phyloP scores from a whole-genome alignment of 2,797 vertebrate genomes.

The Cygnus olor region DNA sequence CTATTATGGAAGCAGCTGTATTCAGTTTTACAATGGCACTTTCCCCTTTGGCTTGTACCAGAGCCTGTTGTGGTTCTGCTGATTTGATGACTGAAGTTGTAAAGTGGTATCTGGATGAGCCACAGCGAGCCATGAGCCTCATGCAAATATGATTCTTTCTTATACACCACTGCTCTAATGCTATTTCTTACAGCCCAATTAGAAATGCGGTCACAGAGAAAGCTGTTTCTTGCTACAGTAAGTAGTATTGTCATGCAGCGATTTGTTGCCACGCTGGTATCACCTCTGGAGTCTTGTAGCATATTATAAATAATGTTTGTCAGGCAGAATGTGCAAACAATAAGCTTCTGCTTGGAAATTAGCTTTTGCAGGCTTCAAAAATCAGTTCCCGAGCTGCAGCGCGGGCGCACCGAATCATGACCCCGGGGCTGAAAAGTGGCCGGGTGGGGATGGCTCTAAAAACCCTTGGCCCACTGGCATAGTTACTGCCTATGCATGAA shows the following conservation, averaged over 20 bases:
- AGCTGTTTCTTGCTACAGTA: constrained; percentile 64
- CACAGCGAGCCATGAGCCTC: constrained; percentile 54
- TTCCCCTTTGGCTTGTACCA: constrained; percentile 73
- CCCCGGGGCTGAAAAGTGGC: not conserved
- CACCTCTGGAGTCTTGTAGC: constrained; percentile 35
- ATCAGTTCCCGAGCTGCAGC: not conserved
- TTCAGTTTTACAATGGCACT: constrained; percentile 85
- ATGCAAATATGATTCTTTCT: constrained; percentile 71
- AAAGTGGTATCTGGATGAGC: constrained; percentile 75
- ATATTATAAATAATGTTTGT: constrained; percentile 38
- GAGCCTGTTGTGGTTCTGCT: constrained; percentile 80
- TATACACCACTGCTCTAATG: constrained; percentile 64
- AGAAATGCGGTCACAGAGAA: constrained; percentile 51
- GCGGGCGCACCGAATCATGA: not conserved
- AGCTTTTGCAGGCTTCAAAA: constrained; percentile 19
- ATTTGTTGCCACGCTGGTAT: constrained; percentile 37
- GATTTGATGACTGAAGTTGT: constrained; percentile 75
- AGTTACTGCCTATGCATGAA: not conserved
- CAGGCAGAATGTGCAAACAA: not conserved
- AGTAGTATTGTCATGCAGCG: constrained; percentile 53
- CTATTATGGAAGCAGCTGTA: constrained; percentile 97
- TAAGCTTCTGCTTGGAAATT: constrained; percentile 1
- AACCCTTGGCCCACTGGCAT: not conserved
- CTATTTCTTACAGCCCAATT: constrained; percentile 69
- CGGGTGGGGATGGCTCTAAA: not conserved